These are phyloP conservation scores for Phrynosoma blainvillii DNA, from an alignment of 2,113 vertebrate species.

Conservation along the genomic window DNA sequence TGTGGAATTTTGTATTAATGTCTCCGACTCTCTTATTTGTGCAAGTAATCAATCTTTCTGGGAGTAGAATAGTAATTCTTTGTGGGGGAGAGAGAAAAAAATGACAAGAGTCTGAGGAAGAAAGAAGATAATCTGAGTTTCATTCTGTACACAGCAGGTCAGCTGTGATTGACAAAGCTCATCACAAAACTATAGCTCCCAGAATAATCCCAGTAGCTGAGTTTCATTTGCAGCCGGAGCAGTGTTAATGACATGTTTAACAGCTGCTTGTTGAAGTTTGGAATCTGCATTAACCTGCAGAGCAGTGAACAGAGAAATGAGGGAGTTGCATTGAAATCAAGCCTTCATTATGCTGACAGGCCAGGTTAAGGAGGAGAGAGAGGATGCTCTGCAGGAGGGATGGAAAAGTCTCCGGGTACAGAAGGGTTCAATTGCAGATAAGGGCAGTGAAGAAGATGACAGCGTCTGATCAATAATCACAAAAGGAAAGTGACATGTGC, in stretches of 20 bases:
- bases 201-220: constrained; percentile 84
- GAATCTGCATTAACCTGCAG: constrained; percentile 91
- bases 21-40: constrained; percentile 88
- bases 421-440: constrained; percentile 58
- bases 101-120: constrained; percentile 84
- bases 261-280: constrained; percentile 89
- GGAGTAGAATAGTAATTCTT: constrained; percentile 88
- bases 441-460: constrained; percentile 56
- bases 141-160: constrained; percentile 87
- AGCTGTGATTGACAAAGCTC: constrained; percentile 88
- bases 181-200: constrained; percentile 84
- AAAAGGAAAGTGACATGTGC: constrained; percentile 37
- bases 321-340: constrained; percentile 84
- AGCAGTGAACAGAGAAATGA: constrained; percentile 84
- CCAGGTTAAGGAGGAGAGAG: constrained; percentile 69
- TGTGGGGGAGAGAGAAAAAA: constrained; percentile 68
- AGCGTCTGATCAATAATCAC: constrained; percentile 61
- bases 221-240: constrained; percentile 86
- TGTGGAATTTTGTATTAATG: constrained; percentile 87
- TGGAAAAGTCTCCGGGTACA: constrained; percentile 32
- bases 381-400: constrained; percentile 51
- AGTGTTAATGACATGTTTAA: constrained; percentile 91
- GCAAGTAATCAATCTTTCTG: constrained; percentile 86
- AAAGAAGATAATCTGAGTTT: constrained; percentile 88
- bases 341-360: constrained; percentile 83